Conservation (phyloP, 2,888 invertebrate genomes). For the Pegoplata infirma region DNA sequence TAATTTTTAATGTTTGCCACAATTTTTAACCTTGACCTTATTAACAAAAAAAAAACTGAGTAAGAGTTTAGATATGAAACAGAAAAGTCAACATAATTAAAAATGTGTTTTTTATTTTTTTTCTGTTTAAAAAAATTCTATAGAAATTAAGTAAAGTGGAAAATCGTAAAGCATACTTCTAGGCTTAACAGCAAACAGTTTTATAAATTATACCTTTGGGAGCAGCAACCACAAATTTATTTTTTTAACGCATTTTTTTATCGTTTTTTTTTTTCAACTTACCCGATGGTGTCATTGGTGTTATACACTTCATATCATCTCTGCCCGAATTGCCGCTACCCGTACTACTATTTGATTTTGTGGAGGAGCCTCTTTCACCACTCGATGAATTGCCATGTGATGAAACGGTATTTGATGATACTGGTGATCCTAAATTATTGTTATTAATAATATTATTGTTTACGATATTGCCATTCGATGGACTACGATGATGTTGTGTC, state of each 20-base stretch:
- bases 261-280: constrained; percentile 35
- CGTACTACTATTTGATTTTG: constrained; percentile 76
- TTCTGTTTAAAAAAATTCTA: not conserved
- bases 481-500: constrained; percentile 55
- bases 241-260: too few species aligned
- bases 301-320: constrained; percentile 74
- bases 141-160: not conserved
- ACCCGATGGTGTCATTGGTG: constrained; percentile 78
- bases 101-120: not conserved
- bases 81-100: constrained; percentile 54
- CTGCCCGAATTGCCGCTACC: constrained; percentile 75
- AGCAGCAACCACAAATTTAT: not conserved
- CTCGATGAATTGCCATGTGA: constrained; percentile 72
- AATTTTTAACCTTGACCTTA: constrained; percentile 46
- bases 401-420: constrained; percentile 75
- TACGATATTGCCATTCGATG: constrained; percentile 62
- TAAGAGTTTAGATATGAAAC: constrained; percentile 17
- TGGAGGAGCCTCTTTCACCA: constrained; percentile 74
- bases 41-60: constrained; percentile 1
- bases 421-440: constrained; percentile 74
- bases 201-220: constrained; percentile 25
- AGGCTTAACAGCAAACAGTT: not conserved
- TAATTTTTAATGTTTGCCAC: constrained; percentile 4
- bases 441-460: constrained; percentile 67
- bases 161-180: constrained; percentile 17